These are phyloP conservation scores for Discoglossus pictus DNA, from an alignment of 2,797 vertebrate species.

Conservation along the genomic window DNA sequence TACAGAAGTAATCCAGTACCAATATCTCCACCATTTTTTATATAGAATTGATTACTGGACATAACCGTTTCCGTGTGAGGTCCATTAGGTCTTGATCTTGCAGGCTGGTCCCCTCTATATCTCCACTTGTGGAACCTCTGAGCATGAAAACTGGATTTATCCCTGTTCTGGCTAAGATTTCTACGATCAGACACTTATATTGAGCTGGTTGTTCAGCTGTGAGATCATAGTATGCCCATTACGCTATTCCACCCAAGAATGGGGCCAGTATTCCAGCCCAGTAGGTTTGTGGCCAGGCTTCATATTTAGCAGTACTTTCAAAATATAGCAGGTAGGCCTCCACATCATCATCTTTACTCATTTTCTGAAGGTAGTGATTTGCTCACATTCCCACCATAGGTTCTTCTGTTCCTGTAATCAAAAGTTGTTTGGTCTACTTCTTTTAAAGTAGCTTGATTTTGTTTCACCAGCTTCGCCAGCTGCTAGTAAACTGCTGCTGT, in stretches of 20 bases:
- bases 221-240: not conserved
- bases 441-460: too few species aligned
- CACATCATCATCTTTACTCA: not conserved
- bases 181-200: too few species aligned
- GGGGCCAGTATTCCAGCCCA: not conserved
- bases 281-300: not conserved
- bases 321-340: not conserved
- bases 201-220: not conserved
- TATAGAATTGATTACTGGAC: not conserved
- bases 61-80: not conserved
- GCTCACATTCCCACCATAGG: not conserved
- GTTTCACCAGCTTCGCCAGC: too few species aligned
- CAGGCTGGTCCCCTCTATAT: not conserved
- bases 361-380: conserved; percentile 8
- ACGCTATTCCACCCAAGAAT: not conserved
- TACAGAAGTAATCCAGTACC: not conserved
- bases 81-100: not conserved
- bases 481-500: too few species aligned
- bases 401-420: too few species aligned
- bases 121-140: not conserved
- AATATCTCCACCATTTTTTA: not conserved
- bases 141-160: too few species aligned
- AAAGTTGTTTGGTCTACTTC: too few species aligned
- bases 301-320: not conserved
- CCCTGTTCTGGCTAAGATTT: too few species aligned